Base-by-base conservation (phyloP, 2,797 vertebrate species). In the Peromyscus melanophrys region DNA sequence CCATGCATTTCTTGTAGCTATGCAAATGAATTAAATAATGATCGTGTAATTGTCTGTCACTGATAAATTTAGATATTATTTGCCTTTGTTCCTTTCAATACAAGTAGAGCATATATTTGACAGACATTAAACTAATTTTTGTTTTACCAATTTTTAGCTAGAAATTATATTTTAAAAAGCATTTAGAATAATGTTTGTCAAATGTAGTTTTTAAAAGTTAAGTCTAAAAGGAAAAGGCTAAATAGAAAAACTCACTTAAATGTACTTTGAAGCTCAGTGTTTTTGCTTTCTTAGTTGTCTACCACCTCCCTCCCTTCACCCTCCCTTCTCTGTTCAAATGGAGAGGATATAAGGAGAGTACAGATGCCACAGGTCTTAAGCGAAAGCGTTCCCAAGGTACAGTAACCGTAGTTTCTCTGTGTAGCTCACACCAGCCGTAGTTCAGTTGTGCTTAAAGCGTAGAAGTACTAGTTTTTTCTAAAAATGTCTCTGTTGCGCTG, bases 311-410 rank as follows among this genome's bases (percentile, higher is more conserved):
- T 99, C 99, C 99, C 98, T 99, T 99, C 99, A 99, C 99, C 99
- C 99, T 99, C 99, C 99, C 99, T 97, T 99, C 99, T 99, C 99
- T 99, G 99, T 99, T 99, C 99, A 99, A 99, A 99, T 99, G 99
- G 99, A 99, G 99, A 99, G 99, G 99, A 99, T 99, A 99, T 99
- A 99, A 99, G 99, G 99, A 99, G 99, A 99, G 99, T 98, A 98
- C 99, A 99, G 99, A 99, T 98, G 99, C 99, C 93, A 98, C 99
- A 99, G 99, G 99, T 99, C 99, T 99, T 99, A 99, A 99, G 97
- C 97, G 99, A 99, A 99, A 99, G 99, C 99, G 99, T 98, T 99
- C 99, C 98, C 99, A 99, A 99, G 99, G 99, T 99, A 99, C 99
- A 98, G 99, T 99, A 99, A 99, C 93, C 92, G 97, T 94, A 98